Evolutionary conservation across 2,888 invertebrate species (phyloP).

Genomic region (Microdon myrmicae): DNA sequence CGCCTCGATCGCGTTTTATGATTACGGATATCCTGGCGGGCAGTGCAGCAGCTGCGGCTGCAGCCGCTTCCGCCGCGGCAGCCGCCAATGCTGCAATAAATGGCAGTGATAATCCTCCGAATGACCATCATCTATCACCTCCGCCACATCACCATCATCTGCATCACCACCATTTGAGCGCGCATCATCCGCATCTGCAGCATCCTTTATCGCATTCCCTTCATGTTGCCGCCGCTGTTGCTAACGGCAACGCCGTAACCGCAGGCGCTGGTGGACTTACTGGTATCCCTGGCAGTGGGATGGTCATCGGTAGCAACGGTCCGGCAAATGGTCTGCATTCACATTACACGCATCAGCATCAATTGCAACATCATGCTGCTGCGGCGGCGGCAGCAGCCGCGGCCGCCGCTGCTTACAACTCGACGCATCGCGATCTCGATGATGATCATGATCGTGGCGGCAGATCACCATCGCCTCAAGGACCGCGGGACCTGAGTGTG

Average conservation of each 20-base stretch:
- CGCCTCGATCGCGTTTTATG: constrained; percentile 85
- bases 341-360: constrained; percentile 43
- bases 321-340: constrained; percentile 44
- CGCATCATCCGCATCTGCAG: constrained; percentile 54
- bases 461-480: constrained; percentile 65
- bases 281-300: constrained; percentile 26
- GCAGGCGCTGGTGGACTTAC: constrained; percentile 9
- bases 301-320: constrained; percentile 27
- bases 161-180: constrained; percentile 50
- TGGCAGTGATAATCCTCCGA: constrained; percentile 38
- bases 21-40: constrained; percentile 86
- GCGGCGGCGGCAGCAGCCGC: constrained; percentile 61
- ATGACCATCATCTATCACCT: constrained; percentile 53
- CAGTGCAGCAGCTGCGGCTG: constrained; percentile 67
- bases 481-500: constrained; percentile 57
- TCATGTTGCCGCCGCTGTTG: too few species aligned
- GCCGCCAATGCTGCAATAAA: constrained; percentile 53
- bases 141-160: constrained; percentile 52
- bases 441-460: constrained; percentile 60
- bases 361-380: constrained; percentile 49
- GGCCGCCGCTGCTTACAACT: constrained; percentile 54
- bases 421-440: constrained; percentile 58
- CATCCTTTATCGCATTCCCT: constrained; percentile 58
- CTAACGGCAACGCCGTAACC: neutral
- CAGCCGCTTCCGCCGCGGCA: constrained; percentile 54